A percentile compares a stretch with the other conserved stretches of the same genome.
Evolutionary conservation across 2,888 invertebrate genomes (phyloP).

Genomic region (Cataglyphis livida): DNA sequence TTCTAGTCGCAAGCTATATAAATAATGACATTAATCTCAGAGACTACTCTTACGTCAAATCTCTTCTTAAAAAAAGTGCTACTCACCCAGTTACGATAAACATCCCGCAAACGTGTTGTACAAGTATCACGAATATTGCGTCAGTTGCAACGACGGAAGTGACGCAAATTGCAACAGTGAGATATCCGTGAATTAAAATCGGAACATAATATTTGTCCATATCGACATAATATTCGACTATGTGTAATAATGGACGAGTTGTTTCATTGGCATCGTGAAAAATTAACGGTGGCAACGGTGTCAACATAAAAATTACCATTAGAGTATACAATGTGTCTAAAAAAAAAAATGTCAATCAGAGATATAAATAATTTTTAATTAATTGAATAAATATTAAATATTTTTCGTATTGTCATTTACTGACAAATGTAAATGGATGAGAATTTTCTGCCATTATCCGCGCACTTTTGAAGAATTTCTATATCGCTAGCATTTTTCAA

Average conservation of each 20-base stretch:
- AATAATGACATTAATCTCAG: neutral
- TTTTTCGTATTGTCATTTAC: neutral
- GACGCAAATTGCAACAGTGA: conserved; percentile 10
- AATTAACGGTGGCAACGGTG: conserved; percentile 29
- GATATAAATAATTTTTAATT: neutral
- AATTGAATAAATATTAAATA: neutral
- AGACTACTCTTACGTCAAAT: too few species aligned
- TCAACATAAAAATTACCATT: conserved; percentile 13
- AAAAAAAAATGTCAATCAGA: neutral
- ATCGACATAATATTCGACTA: conserved; percentile 43
- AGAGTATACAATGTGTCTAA: neutral
- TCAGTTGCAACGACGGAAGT: conserved; percentile 25
- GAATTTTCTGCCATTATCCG: conserved; percentile 24
- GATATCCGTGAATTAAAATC: conserved; percentile 45
- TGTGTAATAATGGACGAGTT: conserved; percentile 33
- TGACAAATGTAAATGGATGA: conserved; percentile 33
- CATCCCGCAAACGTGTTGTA: conserved; percentile 46
- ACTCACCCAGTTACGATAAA: conserved; percentile 40
- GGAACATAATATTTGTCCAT: conserved; percentile 42
- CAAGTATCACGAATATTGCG: conserved; percentile 27
- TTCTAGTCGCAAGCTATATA: conserved; percentile 29
- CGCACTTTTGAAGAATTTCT: conserved; percentile 36
- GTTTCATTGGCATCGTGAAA: conserved; percentile 4
- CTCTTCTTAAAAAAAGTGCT: neutral
- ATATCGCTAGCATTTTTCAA: neutral